Conservation (phyloP, 2,797 vertebrate species). For the Urocyon cinereoargenteus region DNA sequence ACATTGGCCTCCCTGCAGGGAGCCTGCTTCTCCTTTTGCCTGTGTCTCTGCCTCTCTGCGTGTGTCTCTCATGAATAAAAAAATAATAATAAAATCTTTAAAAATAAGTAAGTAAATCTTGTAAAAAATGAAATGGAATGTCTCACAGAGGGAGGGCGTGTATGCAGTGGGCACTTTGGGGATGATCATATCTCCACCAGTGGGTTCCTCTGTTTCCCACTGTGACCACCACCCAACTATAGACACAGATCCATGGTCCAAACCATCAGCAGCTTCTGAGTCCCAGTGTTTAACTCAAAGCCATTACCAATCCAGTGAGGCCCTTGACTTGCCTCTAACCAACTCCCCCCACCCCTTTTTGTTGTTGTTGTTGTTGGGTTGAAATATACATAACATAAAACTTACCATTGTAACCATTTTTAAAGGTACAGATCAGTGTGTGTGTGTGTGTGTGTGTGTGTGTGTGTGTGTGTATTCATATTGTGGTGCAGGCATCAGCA, state of each 20-base stretch:
- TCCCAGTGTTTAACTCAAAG: background rate
- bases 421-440: background rate
- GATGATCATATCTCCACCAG: fast-evolving
- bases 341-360: background rate
- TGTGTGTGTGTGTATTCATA: background rate
- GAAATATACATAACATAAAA: background rate
- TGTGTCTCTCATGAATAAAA: too few relatives aligned
- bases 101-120: too few relatives aligned
- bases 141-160: background rate
- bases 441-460: too few relatives aligned
- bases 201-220: background rate
- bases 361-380: background rate
- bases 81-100: too few relatives aligned
- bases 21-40: too few relatives aligned
- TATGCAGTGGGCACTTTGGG: background rate
- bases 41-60: too few relatives aligned
- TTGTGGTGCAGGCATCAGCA: background rate
- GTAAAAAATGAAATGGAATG: background rate
- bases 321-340: background rate
- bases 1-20: too few relatives aligned
- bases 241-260: background rate
- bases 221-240: background rate
- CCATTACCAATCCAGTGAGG: background rate
- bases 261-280: background rate
- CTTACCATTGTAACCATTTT: background rate